Percentiles rank a stretch among this genome's conserved stretches.
Evolutionary conservation across 2,113 vertebrate species (phyloP).

Genomic region (Gallinago paraguaiae): DNA sequence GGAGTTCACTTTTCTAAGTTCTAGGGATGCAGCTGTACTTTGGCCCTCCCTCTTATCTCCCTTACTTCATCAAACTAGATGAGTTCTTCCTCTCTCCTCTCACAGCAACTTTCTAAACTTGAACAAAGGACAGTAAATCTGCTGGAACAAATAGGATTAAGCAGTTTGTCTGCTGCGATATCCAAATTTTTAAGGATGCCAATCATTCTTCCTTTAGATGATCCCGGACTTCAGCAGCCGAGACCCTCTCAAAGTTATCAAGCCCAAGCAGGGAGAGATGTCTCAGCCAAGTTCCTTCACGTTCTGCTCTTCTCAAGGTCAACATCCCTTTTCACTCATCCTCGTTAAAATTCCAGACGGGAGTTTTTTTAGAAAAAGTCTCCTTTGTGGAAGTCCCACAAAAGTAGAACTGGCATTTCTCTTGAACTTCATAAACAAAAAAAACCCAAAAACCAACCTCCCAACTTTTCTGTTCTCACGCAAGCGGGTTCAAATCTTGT

Average conservation of each 20-base stretch:
- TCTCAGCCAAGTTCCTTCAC: neutral
- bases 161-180: neutral
- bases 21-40: neutral
- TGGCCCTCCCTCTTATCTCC: neutral
- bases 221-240: neutral
- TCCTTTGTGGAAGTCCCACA: neutral
- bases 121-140: neutral
- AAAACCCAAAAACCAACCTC: neutral
- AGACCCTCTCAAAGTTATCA: neutral
- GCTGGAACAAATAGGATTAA: neutral
- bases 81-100: neutral
- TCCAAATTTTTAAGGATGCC: neutral
- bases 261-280: neutral
- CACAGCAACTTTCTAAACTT: neutral
- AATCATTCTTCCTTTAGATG: neutral
- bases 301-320: neutral
- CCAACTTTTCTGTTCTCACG: neutral
- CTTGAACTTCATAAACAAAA: neutral
- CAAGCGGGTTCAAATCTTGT: neutral
- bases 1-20: neutral
- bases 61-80: neutral
- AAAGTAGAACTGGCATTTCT: neutral
- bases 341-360: neutral
- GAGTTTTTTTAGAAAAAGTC: neutral
- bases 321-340: neutral